Conservation (phyloP, 1,140 invertebrate genomes). For the Anastatus disparis region DNA sequence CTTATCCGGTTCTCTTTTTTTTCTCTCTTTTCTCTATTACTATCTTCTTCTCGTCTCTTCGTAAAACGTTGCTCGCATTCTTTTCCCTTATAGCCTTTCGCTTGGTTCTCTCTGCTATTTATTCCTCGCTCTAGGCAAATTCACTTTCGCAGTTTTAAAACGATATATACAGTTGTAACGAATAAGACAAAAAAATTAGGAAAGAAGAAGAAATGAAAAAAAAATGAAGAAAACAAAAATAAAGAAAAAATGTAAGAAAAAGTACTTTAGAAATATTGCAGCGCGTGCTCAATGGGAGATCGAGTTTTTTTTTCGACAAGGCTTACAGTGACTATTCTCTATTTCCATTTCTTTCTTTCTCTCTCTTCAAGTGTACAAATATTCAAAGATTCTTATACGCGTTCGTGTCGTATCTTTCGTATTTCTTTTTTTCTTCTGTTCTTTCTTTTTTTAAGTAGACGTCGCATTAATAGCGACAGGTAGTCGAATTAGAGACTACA, state of each 20-base stretch:
- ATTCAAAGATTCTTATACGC: neutral
- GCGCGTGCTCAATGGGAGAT: constrained; percentile 1
- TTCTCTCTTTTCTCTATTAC: neutral
- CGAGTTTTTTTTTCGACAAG: neutral
- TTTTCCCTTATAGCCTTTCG: neutral
- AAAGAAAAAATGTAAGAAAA: too few species aligned
- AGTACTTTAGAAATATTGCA: neutral
- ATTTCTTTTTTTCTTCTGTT: neutral
- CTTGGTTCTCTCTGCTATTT: neutral
- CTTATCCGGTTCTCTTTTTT: neutral
- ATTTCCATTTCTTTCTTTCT: constrained; percentile 4
- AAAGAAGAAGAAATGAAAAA: too few species aligned
- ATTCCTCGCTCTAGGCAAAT: constrained; percentile 13
- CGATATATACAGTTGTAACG: too few species aligned
- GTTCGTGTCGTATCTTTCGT: neutral
- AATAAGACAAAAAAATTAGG: too few species aligned
- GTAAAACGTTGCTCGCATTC: neutral
- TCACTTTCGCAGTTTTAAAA: neutral
- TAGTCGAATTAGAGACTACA: constrained; percentile 9
- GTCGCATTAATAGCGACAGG: neutral
- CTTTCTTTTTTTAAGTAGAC: neutral
- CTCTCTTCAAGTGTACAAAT: neutral
- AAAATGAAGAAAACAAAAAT: too few species aligned
- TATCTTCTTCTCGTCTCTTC: neutral
- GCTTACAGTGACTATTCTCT: neutral